Base-by-base conservation (phyloP, 2,888 invertebrate species). In the Andrena minutula region DNA sequence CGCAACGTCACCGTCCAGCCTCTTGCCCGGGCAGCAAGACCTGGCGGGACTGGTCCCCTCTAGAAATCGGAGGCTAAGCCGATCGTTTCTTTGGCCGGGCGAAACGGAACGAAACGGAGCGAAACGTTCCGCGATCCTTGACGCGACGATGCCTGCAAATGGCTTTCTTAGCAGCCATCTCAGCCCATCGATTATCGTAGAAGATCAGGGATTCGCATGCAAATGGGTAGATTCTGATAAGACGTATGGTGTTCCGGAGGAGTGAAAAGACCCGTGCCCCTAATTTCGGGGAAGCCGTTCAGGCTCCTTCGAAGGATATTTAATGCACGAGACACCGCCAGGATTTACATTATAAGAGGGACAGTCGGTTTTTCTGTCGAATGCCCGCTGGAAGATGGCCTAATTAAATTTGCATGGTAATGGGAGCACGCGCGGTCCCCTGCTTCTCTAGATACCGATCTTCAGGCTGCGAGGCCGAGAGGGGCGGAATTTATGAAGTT, bases 341-440 rank as follows among this genome's bases (percentile, higher is more conserved):
- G n/a, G 16, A 68, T 72, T 72, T 65, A 30, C 47, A 60, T 75
- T 41, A 51, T 30, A 47, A 79, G 64, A 41, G 58, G 41, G 35
- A 23, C 56, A 35, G 49, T 75, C n/a, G 51, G 35, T 41, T 63
- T 61, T 60, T 49, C 51, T 32, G 23, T 30, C 16, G 41, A 35
- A 35, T 51, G 66, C 12, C 58, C 41, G 56, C 26, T 68, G 73
- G 41, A 75, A 75, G 65, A 70, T 69, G 58, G 72, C 56, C 79
- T 79, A 73, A 82, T 83, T 73, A 73, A 83, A 83, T 84, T 84
- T 75, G 83, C 82, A 84, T 84, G 63, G 72, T 72, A 75, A 82
- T 73, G 53, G 78, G 30, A 41, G 26, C 56, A 12, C 58, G 69
- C 65, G 47, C 61, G 28, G 30, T 20, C 12, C 41, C 28, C 35